Evolutionary conservation across 2,113 vertebrate species (phyloP), one percentile per base, ranked within the genome.

Genomic region (Alligator mississippiensis): DNA sequence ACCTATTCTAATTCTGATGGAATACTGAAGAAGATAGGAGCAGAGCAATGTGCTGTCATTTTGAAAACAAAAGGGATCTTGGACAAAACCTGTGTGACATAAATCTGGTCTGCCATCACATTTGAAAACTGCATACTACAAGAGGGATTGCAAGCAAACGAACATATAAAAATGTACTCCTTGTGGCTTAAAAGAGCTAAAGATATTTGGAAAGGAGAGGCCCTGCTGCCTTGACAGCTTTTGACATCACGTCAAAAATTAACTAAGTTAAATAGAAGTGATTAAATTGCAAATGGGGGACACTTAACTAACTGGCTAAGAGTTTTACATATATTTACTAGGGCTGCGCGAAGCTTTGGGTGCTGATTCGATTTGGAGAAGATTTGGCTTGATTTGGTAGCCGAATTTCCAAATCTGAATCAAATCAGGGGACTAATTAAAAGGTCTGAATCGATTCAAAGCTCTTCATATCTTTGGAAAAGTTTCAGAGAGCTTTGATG

Each of bases 71-170:
- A 89, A 90, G 92, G 93, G 47, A 17, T 22, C n/a, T 75, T 74
- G 68, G 61, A 30, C 60, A 80, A 93, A 93, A 82, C 61, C 64
- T 30, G 59, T 90, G 79, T 72, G 91, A 87, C 5, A 66, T 47
- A 92, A 76, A 34, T 62, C 78, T 91, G 83, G 59, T 85, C 89
- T 88, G 59, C 85, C 66, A 89, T 93, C 92, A 87, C 74, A 58
- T 34, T 94, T 77, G 72, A 64, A 93, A 96, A 97, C 81, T 90
- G 83, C 75, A 89, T 68, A 21, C 18, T 87, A 28, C 30, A 83
- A 70, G 91, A 66, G 57, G 57, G 58, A 83, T 76, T 66, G 58
- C 90, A 88, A 90, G 77, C 60, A 94, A 81, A 80, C 25, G 54
- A 87, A 81, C 16, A n/a, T 27, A 88, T 34, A 11, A 93, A 92